Evolutionary conservation across 2,888 invertebrate species (phyloP), one percentile per base, ranked within the genome.

Genomic region (Nemotelus nigrinus): DNA sequence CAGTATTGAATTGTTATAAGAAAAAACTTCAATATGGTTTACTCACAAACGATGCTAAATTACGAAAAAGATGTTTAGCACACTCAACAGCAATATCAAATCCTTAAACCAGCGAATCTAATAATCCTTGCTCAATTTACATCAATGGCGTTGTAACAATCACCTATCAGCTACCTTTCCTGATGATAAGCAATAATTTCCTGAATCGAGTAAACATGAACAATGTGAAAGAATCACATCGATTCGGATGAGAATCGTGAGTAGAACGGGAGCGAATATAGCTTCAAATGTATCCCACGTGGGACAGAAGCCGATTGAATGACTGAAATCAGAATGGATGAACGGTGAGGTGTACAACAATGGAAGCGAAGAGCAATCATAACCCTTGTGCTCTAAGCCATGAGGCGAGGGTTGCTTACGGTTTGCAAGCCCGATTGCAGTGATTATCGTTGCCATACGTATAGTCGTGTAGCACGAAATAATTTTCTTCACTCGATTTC

Each of bases 401-500:
- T 25, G 25, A 25, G 1, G 58, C 5, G 6, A 25, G 58, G 58
- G 58, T 58, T 58, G 58, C 58, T n/a, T 58, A 8, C 25, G 5
- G 0, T 25, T 6, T n/a, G 7, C 58, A 5, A 10, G n/a, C 50
- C 8, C 8, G 3, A 2, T 8, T 10, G 47, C 67, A n/a, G n/a
- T 44, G 67, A 45, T 67, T 67, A 47, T 47, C 67, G 47, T 47
- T 41, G 39, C 64, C 10, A 10, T 41, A 67, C 47, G 64, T 43
- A 44, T 8, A 53, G 7, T 10, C 47, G 47, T 45, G 39, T 10
- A 47, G 47, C 45, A 67, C 67, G 47, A 72, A 72, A 58, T 60
- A 48, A 58, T 72, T 72, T 58, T 72, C 72, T n/a, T 72, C 72
- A 55, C 72, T 72, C 72, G 58, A 72, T 72, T 72, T 58, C 72